phyloP scores from a whole-genome alignment of 2,113 vertebrate species.

The Deroptyus accipitrinus region DNA sequence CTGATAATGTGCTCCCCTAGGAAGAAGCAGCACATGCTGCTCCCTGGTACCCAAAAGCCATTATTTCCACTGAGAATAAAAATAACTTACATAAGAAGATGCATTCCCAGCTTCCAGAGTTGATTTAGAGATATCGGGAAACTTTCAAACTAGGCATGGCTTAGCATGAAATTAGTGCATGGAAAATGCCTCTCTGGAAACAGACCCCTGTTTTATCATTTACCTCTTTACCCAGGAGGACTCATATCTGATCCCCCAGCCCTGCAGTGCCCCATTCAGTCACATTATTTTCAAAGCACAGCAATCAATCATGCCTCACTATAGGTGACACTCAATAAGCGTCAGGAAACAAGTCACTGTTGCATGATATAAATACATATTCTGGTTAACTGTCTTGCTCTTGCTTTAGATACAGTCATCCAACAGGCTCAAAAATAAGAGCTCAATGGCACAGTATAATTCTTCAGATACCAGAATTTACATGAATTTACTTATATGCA shows the following conservation, averaged over 20 bases:
- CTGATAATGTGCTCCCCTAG: neutral
- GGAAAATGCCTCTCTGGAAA: neutral
- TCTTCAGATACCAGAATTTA: neutral
- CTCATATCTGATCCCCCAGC: neutral
- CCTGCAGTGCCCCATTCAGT: neutral
- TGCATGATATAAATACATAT: neutral
- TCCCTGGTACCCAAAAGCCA: neutral
- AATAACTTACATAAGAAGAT: neutral
- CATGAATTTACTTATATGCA: neutral
- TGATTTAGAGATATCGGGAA: neutral
- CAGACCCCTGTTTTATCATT: neutral
- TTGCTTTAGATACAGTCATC: neutral
- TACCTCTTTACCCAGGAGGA: neutral
- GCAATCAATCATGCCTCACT: neutral
- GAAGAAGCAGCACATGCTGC: neutral
- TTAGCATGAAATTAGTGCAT: neutral
- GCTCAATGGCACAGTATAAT: neutral
- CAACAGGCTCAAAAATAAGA: neutral
- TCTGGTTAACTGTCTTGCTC: neutral
- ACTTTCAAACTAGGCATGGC: neutral
- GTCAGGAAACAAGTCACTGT: neutral
- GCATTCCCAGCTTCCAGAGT: neutral
- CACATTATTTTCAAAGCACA: neutral
- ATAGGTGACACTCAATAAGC: neutral
- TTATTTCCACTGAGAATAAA: neutral